Evolutionary conservation across 1,140 invertebrate genomes (phyloP).

Genomic region (Colletes latitarsis): DNA sequence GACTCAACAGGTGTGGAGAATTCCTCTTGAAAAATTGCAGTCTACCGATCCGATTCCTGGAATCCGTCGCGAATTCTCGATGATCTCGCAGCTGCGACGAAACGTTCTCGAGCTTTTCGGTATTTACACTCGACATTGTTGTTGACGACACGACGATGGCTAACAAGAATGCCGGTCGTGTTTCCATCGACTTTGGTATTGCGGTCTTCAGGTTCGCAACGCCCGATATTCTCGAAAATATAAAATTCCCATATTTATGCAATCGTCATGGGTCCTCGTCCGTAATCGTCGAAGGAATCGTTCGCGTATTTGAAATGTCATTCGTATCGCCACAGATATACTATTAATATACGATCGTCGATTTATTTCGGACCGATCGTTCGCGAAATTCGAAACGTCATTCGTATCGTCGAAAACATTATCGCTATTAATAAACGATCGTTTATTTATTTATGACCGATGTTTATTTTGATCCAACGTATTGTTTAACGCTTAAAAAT

Average conservation of each 20-base stretch:
- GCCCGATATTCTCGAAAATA: background rate
- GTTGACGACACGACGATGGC: conserved; percentile 23
- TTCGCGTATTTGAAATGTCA: background rate
- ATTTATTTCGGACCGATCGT: background rate
- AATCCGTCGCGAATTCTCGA: conserved; percentile 10
- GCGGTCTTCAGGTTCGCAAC: background rate
- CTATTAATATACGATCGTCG: background rate
- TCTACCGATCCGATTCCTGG: background rate
- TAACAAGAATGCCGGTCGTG: conserved; percentile 25
- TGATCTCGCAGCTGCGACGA: background rate
- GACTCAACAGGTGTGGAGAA: conserved; percentile 3
- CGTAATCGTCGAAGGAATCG: background rate
- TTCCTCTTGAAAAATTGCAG: background rate
- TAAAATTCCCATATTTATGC: background rate
- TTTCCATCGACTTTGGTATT: conserved; percentile 5
- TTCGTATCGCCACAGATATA: background rate
- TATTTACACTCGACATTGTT: conserved; percentile 38
- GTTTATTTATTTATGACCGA: background rate
- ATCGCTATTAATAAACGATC: background rate
- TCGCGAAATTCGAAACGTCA: background rate
- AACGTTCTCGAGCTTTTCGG: conserved; percentile 25
- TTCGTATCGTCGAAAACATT: background rate
- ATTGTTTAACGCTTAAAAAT: background rate
- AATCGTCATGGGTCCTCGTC: too few species aligned
- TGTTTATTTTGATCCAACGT: background rate